phyloP scores from a whole-genome alignment of 2,888 invertebrate genomes.

The Pseudococcus viburni region DNA sequence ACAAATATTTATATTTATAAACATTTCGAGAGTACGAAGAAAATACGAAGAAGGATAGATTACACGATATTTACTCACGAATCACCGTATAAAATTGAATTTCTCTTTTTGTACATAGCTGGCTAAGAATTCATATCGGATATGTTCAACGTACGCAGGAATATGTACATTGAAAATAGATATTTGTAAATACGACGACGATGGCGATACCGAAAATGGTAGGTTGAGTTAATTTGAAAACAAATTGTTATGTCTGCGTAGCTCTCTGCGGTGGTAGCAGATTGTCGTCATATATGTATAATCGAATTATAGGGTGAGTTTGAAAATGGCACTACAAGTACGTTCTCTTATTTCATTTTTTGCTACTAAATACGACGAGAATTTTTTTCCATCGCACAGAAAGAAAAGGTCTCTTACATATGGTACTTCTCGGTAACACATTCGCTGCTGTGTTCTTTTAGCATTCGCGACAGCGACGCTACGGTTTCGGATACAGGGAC shows the following conservation, averaged over 20 bases:
- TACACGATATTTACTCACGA: neutral
- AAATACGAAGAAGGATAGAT: neutral
- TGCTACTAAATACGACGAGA: neutral
- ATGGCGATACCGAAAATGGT: neutral
- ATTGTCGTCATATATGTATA: conserved; percentile 20
- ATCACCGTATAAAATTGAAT: neutral
- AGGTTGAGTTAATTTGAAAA: conserved; percentile 23
- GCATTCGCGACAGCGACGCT: neutral
- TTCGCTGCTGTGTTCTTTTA: neutral
- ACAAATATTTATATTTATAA: neutral
- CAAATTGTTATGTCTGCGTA: neutral
- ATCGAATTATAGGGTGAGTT: neutral
- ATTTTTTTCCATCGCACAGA: neutral
- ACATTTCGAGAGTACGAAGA: neutral
- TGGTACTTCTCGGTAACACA: neutral
- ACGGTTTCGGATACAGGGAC: neutral
- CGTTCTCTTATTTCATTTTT: neutral
- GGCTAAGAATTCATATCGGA: neutral
- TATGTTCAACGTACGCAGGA: neutral
- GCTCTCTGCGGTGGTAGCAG: neutral
- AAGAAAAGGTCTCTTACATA: neutral
- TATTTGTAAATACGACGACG: neutral
- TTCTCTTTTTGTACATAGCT: neutral
- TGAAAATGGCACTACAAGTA: neutral
- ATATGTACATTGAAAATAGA: neutral